Evolutionary conservation across 2,888 invertebrate species (phyloP), one percentile per base, ranked within the genome.

Genomic region (Acheta domesticus): DNA sequence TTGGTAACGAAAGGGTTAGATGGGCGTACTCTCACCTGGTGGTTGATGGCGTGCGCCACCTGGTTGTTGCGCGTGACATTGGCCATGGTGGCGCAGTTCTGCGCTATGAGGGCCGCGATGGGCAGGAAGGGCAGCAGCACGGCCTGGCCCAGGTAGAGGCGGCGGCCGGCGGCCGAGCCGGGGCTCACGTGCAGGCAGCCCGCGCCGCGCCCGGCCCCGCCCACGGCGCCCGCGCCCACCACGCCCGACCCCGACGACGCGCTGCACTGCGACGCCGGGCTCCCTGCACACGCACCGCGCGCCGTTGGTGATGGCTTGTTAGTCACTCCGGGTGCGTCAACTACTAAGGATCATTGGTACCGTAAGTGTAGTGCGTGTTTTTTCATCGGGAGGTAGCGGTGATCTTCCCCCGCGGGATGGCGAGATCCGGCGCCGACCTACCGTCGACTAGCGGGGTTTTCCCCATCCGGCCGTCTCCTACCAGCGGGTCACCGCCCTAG

Each of bases 91-190:
- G 89, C 87, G 82, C 89, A 89, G 86, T 89, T 90, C 85, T 90
- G 90, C 19, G 88, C 84, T 77, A 90, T 86, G 62, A 91, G 87
- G 1, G 90, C 90, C 1, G 87, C 88, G 83, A 90, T 90, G 0
- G 90, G 90, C 74, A 91, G 87, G 85, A 90, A 89, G 82, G 90
- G 90, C 2, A 91, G 86, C 74, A 89, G 84, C 82, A 91, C 84
- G 89, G 90, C 89, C 83, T 90, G 90, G 0, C 88, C 83, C 77
- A 90, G 85, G 84, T 90, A 89, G 76, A 87, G 85, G 75, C 88
- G 85, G 48, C 88, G 87, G 1, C 89, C 89, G 21, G 86, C 86
- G 74, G 78, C 80, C 50, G 83, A 82, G 49, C 82, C 83, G 11
- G 84, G 84, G 77, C 83, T 83, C 49, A 83, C 77, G 74, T 81